These are phyloP conservation scores for Rhynchotus rufescens DNA, from an alignment of 2,797 vertebrate genomes.

Conservation along the genomic window DNA sequence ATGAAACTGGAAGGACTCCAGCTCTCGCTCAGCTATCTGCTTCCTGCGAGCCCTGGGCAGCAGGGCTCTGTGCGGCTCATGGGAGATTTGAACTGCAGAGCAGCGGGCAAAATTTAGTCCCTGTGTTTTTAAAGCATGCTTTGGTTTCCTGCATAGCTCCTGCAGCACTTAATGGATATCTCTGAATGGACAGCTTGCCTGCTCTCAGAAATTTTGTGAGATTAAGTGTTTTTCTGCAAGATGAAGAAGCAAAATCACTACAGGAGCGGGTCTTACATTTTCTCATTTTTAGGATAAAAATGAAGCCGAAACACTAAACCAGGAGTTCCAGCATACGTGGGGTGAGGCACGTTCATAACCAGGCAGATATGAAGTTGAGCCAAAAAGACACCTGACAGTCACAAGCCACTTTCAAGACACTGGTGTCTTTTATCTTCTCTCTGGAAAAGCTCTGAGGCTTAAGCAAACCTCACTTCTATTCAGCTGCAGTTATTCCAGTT, in stretches of 20 bases:
- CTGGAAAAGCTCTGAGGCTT: not conserved
- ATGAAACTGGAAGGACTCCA: conserved; percentile 13
- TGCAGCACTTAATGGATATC: too few species aligned
- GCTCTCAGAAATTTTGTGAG: too few species aligned
- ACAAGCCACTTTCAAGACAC: not conserved
- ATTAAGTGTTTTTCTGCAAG: not conserved
- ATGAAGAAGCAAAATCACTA: not conserved
- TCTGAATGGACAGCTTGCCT: not conserved
- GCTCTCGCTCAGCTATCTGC: not conserved
- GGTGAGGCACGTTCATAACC: not conserved
- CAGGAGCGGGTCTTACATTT: not conserved
- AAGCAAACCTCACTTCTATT: conserved; percentile 13
- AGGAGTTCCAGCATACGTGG: not conserved
- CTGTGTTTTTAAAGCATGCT: not conserved
- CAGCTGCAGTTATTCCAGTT: conserved; percentile 1
- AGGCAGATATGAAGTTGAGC: not conserved
- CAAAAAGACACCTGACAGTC: not conserved
- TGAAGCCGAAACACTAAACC: fast-evolving
- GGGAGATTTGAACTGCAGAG: not conserved
- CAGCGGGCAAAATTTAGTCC: not conserved
- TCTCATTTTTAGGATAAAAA: not conserved
- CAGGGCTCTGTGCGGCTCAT: not conserved
- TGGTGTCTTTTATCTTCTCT: not conserved
- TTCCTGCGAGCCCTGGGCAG: not conserved
- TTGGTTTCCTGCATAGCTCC: not conserved